A percentile compares a stretch with the other conserved stretches of the same genome.
Evolutionary conservation across 2,113 vertebrate genomes (phyloP).

Genomic region (Egretta garzetta): DNA sequence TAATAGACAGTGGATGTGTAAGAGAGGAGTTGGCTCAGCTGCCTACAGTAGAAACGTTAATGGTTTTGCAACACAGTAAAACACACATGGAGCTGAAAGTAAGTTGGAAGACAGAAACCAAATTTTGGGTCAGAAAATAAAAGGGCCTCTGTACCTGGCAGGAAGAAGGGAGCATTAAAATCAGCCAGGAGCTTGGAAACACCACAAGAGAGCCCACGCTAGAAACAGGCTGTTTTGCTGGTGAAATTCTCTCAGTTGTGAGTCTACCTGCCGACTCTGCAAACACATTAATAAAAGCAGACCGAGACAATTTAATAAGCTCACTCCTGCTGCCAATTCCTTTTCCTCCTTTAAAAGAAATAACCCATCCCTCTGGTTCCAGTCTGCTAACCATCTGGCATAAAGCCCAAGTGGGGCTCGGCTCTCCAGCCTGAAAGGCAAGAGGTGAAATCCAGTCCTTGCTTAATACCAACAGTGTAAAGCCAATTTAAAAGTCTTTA

Average conservation of each 20-base stretch:
- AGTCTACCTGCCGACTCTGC: background rate
- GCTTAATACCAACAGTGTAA: conserved; percentile 57
- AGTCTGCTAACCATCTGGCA: conserved; percentile 21
- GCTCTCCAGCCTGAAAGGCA: conserved; percentile 20
- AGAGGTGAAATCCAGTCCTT: conserved; percentile 55
- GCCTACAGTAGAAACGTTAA: background rate
- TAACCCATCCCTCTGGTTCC: conserved; percentile 26
- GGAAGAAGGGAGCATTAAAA: background rate
- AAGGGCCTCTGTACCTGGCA: background rate
- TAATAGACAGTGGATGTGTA: background rate
- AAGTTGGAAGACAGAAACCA: background rate
- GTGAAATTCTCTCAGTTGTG: background rate
- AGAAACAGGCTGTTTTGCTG: background rate
- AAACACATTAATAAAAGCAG: conserved; percentile 7
- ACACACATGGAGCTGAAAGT: background rate
- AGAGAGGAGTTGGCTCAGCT: background rate
- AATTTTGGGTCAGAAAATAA: background rate
- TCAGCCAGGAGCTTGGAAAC: background rate
- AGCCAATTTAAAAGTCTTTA: conserved; percentile 68
- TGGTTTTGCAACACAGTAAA: background rate
- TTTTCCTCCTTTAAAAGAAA: conserved; percentile 58
- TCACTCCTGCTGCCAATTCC: conserved; percentile 22
- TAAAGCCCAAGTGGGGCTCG: background rate
- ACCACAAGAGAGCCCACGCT: fast-evolving
- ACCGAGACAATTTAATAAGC: conserved; percentile 50